Evolutionary conservation across 2,888 invertebrate species (phyloP).

Genomic region (Caenorhabditis afra): DNA sequence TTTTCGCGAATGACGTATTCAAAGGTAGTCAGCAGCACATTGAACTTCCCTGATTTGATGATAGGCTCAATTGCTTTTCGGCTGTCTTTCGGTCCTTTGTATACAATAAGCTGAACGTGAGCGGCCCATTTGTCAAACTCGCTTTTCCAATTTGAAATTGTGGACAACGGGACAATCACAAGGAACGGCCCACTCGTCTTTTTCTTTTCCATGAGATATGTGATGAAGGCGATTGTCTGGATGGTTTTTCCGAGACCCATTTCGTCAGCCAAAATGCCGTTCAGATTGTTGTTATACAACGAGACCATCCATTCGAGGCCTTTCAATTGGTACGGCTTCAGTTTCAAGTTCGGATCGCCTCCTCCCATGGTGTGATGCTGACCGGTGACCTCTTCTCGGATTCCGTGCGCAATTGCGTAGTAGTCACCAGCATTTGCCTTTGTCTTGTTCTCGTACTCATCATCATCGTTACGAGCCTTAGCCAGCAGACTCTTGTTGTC

Average conservation of each 20-base stretch:
- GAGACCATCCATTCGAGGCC: constrained; percentile 99
- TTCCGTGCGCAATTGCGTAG: constrained; percentile 95
- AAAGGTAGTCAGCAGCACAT: constrained; percentile 98
- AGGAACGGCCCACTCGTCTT: constrained; percentile 94
- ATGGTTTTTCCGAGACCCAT: constrained; percentile 84
- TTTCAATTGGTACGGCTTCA: constrained; percentile 94
- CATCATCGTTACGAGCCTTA: constrained; percentile 84
- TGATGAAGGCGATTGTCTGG: constrained; percentile 96
- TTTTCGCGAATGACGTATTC: constrained; percentile 99
- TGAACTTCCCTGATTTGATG: constrained; percentile 87
- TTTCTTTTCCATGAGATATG: constrained; percentile 97
- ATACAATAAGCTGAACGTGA: constrained; percentile 85
- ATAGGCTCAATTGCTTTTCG: constrained; percentile 67
- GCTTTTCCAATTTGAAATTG: constrained; percentile 97
- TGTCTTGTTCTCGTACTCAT: constrained; percentile 91
- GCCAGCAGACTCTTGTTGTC: constrained; percentile 24
- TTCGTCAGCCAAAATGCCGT: constrained; percentile 98
- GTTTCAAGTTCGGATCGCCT: constrained; percentile 84
- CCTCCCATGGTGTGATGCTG: constrained; percentile 95
- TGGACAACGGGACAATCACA: constrained; percentile 97
- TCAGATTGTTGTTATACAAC: constrained; percentile 96
- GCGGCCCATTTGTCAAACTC: constrained; percentile 99
- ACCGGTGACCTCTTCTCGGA: constrained; percentile 91
- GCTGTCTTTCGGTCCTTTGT: constrained; percentile 58
- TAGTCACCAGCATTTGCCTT: constrained; percentile 89